Evolutionary conservation across 2,888 invertebrate species (phyloP).

Genomic region (Syrphus vitripennis): DNA sequence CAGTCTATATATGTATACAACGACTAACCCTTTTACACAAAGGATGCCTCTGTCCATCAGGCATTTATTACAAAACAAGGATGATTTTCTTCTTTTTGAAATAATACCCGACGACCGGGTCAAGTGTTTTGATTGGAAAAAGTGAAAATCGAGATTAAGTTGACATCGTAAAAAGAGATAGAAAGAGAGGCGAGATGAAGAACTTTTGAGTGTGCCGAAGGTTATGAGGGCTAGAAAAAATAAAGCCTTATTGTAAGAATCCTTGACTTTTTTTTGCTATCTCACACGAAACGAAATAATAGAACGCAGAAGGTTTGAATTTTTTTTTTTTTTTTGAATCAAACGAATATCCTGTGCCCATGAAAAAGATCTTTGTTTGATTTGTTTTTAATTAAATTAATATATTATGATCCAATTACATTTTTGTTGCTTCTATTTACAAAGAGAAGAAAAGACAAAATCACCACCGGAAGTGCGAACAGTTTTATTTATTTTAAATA

Average conservation of each 20-base stretch:
- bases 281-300: conserved; percentile 28
- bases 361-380: conserved; percentile 39
- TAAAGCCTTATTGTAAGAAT: conserved; percentile 13
- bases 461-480: conserved; percentile 64
- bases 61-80: conserved; percentile 13
- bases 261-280: conserved; percentile 47
- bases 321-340: conserved; percentile 40
- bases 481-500: conserved; percentile 37
- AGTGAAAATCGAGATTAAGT: conserved; percentile 68
- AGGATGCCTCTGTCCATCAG: conserved; percentile 37
- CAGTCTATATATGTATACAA: not conserved
- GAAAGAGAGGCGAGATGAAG: not conserved
- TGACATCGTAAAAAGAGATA: conserved; percentile 31
- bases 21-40: conserved; percentile 51
- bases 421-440: conserved; percentile 3
- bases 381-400: conserved; percentile 68
- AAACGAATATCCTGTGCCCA: conserved; percentile 53
- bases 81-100: conserved; percentile 60
- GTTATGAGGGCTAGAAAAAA: not conserved
- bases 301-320: no score
- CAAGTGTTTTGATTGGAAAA: conserved; percentile 69
- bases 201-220: not conserved
- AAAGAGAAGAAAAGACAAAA: not conserved
- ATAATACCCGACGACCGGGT: conserved; percentile 58
- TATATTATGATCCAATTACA: conserved; percentile 53